Base-by-base conservation (phyloP, 2,888 invertebrate species). In the Pharmacophagus antenor region DNA sequence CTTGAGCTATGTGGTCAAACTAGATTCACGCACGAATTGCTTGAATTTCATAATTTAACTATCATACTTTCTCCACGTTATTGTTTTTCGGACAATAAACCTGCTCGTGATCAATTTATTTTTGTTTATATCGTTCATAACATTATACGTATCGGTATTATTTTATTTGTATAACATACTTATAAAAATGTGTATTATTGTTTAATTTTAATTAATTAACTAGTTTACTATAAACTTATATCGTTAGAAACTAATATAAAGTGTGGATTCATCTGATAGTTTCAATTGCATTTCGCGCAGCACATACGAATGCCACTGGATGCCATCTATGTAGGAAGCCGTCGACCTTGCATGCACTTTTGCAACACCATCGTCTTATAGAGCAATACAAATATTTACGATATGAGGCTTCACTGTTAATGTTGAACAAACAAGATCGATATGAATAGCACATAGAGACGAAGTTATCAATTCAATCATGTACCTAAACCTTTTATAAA, bases 261-360 rank as follows among this genome's bases (percentile, higher is more conserved):
- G 3, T 3, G 15, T 37, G 15, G 5, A n/a, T n/a, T n/a, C 4
- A 37, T n/a, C 37, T 8, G 1, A 1, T 37, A 10, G 15, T 3
- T 37, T 37, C 15, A 10, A 31, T 12, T 31, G 31, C 31, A 1
- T 31, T 15, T 12, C 31, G 18, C 6, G 57, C 63, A 58, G 37
- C 57, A 54, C 59, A 54, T 57, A 61, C 58, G 56, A 62, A 61
- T 55, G 60, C 62, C 62, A 62, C 41, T 61, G 23, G 31, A 25
- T 41, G 59, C 61, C 44, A 70, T 76, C 85, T 85, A 84, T 76
- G 86, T 85, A 84, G 85, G 85, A 82, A 79, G 85, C 69, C 63
- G 80, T 74, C 69, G 84, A 72, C 87, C 86, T 86, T 82, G 84
- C 72, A 63, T 63, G 60, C 66, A 66, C 65, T 67, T 66, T 66